Evolutionary conservation across 2,113 vertebrate genomes (phyloP), one percentile per base, ranked within the genome.

Genomic region (Cromileptes altivelis): DNA sequence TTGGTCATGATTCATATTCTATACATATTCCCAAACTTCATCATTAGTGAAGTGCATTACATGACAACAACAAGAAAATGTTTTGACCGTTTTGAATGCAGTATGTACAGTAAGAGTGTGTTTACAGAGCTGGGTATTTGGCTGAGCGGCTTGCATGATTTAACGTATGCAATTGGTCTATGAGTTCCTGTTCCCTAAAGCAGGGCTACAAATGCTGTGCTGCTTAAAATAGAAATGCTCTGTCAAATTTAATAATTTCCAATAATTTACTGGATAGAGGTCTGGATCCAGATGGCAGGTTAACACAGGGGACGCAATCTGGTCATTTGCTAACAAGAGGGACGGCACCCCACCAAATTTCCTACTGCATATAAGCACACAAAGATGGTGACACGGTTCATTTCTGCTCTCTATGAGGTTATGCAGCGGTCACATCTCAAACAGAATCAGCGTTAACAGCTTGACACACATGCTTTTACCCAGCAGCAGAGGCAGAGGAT

Each of bases 361-460:
- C 0, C 30, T 25, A n/a, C 5, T 47, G 37, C n/a, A 40, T 68
- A n/a, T 1, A 4, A 37, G 17, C 27, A 55, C 42, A 18, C n/a
- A 53, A 3, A 52, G 4, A 45, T 1, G 3, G 4, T 18, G 4
- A 71, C 45, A 33, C 40, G 2, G 42, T 45, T 45, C 8, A 45
- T 45, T 45, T 45, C 42, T 40, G 21, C 70, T 50, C 82, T 70
- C 0, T 0, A 52, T 19, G 52, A 69, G 85, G 81, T 87, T 56
- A 50, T 2, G 0, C 56, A 53, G 77, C 42, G 68, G 76, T 56
- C 76, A 72, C 40, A 50, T 63, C 25, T 77, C 75, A 52, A 18
- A 50, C 50, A 50, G 52, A 68, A 75, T 77, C 57, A 58, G 6
- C 4, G 21, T 53, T 65, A 37, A 50, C 65, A 42, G 3, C 4